Base-by-base conservation (phyloP, 2,888 invertebrate genomes). In the Prosapia bicincta region DNA sequence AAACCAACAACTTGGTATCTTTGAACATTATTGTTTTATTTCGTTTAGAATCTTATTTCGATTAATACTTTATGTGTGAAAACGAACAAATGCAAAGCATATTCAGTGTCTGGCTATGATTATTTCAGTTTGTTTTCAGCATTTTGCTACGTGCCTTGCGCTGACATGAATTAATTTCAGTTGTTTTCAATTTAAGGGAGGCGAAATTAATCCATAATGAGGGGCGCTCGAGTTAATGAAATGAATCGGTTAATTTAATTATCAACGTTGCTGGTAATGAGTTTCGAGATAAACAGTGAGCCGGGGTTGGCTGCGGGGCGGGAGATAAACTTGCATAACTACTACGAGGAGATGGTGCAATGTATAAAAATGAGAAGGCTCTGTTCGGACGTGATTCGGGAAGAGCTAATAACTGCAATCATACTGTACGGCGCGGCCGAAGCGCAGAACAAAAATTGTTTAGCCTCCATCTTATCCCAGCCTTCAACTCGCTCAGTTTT, bases 331-430 rank as follows among this genome's bases (percentile, higher is more conserved):
- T 54, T 54, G 54, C 54, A 54, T 54, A 54, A 54, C 54, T n/a
- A 54, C 54, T 54, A 2, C 3, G 54, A 54, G 54, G 54, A 54
- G 54, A 54, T 54, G 54, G 20, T 54, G 54, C 20, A 54, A 54
- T 54, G 54, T 54, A 54, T 54, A 54, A 54, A 54, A 54, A 54
- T 54, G 54, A 54, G 54, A 54, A 54, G 54, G 54, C 54, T 54
- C 3, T n/a, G 20, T 6, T 20, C 3, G 54, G n/a, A 54, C 54
- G 54, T 54, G 54, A 54, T 54, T 20, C 54, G 3, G 54, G 20
- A 30, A 54, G 54, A 54, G 3, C 20, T 54, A 54, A 54, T 54
- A 54, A 54, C 54, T 54, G 20, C 54, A 54, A 54, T 54, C 54
- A 54, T 54, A 54, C 54, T 20, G 54, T 20, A 6, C 54, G 54